Evolutionary conservation across 2,888 invertebrate species (phyloP).

Genomic region (Perithous albicinctus): DNA sequence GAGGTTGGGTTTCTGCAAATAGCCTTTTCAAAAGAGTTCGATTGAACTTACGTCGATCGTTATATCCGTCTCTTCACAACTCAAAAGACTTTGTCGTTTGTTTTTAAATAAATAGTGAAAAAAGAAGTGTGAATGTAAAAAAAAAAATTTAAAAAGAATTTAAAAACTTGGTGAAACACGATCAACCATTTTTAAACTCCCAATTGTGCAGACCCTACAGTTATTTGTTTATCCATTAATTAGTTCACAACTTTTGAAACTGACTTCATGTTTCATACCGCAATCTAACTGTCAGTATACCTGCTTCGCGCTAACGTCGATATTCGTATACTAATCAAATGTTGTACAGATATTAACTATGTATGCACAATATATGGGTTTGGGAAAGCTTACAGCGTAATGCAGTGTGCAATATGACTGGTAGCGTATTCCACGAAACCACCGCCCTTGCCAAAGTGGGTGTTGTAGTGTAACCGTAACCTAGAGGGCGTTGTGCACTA

Average conservation of each 20-base stretch:
- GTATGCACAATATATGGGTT: no score
- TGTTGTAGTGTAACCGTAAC: constrained; percentile 15
- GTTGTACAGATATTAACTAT: constrained; percentile 14
- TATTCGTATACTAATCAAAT: background rate
- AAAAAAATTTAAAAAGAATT: no score
- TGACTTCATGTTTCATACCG: background rate
- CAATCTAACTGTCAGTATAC: background rate
- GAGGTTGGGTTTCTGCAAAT: background rate
- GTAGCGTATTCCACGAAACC: background rate
- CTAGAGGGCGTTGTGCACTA: constrained; percentile 7
- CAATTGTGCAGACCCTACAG: no score
- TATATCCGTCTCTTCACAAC: background rate
- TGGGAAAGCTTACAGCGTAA: constrained; percentile 17
- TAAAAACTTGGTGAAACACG: no score
- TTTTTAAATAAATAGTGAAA: background rate
- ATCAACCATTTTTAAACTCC: no score
- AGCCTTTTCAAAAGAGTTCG: background rate
- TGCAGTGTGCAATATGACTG: background rate
- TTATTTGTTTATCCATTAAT: background rate
- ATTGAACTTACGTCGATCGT: background rate
- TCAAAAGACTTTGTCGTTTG: background rate
- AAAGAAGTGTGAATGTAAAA: no score
- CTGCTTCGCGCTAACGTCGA: background rate
- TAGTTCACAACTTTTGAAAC: background rate
- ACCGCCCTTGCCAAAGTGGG: background rate